phyloP scores from a whole-genome alignment of 37 sponge, comb jelly and placozoan species.

The Bolinopsis microptera region DNA sequence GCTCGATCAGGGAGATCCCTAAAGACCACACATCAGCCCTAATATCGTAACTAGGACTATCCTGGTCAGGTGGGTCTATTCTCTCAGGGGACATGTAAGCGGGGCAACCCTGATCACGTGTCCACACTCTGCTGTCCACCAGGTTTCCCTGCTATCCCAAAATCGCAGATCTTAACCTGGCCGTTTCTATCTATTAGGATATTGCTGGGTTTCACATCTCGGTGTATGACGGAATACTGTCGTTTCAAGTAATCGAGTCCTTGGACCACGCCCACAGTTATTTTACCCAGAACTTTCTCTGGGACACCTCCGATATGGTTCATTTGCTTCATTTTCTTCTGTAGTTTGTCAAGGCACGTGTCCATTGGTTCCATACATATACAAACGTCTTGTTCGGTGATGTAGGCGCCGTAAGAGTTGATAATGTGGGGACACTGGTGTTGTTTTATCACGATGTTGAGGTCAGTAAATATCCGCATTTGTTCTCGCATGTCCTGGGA shows the following conservation, averaged over 20 bases:
- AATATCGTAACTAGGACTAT: slow-evolving; percentile 37
- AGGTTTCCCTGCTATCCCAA: slow-evolving; percentile 55
- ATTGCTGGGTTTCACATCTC: slow-evolving; percentile 44
- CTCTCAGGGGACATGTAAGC: slow-evolving; percentile 50
- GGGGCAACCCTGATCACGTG: slow-evolving; percentile 54
- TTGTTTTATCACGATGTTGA: slow-evolving; percentile 44
- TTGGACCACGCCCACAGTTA: slow-evolving; percentile 35
- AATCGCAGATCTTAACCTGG: slow-evolving; percentile 43
- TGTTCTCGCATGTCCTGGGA: slow-evolving; percentile 19
- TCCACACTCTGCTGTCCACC: slow-evolving; percentile 36
- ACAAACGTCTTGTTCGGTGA: slow-evolving; percentile 58
- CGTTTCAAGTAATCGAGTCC: slow-evolving; percentile 21
- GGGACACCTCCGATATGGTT: neutral
- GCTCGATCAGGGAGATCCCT: slow-evolving; percentile 15
- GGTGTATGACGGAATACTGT: slow-evolving; percentile 46
- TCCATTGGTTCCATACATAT: slow-evolving; percentile 65
- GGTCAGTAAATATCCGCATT: slow-evolving; percentile 37
- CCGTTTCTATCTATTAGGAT: slow-evolving; percentile 34
- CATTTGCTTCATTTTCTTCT: slow-evolving; percentile 7
- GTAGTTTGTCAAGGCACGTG: slow-evolving; percentile 16
- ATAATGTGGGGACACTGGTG: slow-evolving; percentile 32
- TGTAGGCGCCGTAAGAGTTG: slow-evolving; percentile 57
- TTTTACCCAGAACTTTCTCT: slow-evolving; percentile 27
- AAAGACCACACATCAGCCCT: slow-evolving; percentile 62
- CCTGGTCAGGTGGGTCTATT: slow-evolving; percentile 55